Conservation (phyloP, 2,113 vertebrate species). For the Dolichallabes microphthalmus region DNA sequence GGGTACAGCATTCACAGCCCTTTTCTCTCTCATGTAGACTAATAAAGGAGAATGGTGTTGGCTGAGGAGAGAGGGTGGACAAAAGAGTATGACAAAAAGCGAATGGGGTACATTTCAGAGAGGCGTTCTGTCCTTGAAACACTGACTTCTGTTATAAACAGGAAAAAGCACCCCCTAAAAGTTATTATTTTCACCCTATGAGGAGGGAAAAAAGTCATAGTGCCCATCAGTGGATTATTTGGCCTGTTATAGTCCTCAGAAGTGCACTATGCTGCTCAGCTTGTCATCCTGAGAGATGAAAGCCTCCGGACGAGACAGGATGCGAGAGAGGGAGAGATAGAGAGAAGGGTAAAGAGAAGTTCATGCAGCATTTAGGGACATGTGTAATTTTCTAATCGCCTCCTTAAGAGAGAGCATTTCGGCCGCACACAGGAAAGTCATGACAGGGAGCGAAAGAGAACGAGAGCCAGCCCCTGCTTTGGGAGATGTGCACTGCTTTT, state of each 20-base stretch:
- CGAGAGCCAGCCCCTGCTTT: slow-evolving; percentile 31
- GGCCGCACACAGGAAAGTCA: slow-evolving; percentile 45
- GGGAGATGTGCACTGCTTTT: slow-evolving; percentile 65
- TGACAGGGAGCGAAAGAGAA: slow-evolving; percentile 41
- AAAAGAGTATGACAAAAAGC: slow-evolving; percentile 25
- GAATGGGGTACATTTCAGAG: slow-evolving; percentile 33
- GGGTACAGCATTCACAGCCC: slow-evolving; percentile 18
- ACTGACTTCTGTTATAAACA: slow-evolving; percentile 36
- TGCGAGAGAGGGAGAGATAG: background rate
- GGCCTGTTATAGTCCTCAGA: slow-evolving; percentile 56
- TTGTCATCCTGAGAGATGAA: slow-evolving; percentile 68
- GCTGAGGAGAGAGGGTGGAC: slow-evolving; percentile 21
- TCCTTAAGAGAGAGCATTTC: slow-evolving; percentile 59
- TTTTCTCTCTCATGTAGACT: slow-evolving; percentile 35
- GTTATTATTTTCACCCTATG: slow-evolving; percentile 46
- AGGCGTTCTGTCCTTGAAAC: slow-evolving; percentile 42
- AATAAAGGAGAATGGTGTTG: slow-evolving; percentile 35
- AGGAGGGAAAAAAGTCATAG: slow-evolving; percentile 42
- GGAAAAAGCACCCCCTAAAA: slow-evolving; percentile 44
- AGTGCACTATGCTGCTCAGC: slow-evolving; percentile 63
- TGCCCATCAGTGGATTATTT: slow-evolving; percentile 42
- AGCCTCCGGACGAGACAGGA: slow-evolving; percentile 48
- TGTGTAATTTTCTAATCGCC: slow-evolving; percentile 52
- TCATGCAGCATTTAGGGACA: slow-evolving; percentile 64
- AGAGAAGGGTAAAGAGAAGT: slow-evolving; percentile 60